phyloP scores from a whole-genome alignment of 2,888 invertebrate genomes.

The Bruchidius siliquastri region DNA sequence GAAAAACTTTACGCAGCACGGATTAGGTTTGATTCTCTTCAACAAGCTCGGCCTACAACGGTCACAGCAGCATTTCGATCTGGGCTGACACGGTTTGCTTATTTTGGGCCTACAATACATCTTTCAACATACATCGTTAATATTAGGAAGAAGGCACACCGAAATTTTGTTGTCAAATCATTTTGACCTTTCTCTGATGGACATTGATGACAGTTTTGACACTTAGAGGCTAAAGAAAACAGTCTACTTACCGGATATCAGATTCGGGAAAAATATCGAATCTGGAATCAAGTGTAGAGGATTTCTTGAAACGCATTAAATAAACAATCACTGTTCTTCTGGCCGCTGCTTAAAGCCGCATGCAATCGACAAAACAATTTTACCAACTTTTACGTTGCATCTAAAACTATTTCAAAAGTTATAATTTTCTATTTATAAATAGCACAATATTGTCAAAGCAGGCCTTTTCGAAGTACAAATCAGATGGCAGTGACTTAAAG shows the following conservation, averaged over 20 bases:
- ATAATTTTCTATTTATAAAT: no score
- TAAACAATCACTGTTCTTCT: no score
- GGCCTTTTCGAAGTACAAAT: no score
- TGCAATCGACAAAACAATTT: no score
- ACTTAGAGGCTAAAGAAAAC: not conserved
- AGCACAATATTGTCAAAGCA: no score
- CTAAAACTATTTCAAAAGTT: no score
- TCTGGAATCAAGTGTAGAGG: no score
- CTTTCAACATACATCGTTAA: not conserved
- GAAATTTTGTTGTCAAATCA: not conserved
- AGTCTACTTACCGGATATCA: not conserved
- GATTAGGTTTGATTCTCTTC: not conserved
- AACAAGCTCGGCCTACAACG: not conserved
- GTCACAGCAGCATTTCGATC: not conserved
- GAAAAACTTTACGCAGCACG: not conserved
- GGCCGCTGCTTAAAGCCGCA: no score
- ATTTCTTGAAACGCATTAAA: no score
- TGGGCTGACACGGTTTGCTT: not conserved
- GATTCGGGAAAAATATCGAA: no score
- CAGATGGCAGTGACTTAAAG: no score
- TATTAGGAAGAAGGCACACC: not conserved
- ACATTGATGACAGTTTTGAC: not conserved
- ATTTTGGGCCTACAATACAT: not conserved
- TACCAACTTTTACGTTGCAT: no score
- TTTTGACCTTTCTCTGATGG: not conserved